Base-by-base conservation (phyloP, 2,113 vertebrate genomes). In the Pionites leucogaster region DNA sequence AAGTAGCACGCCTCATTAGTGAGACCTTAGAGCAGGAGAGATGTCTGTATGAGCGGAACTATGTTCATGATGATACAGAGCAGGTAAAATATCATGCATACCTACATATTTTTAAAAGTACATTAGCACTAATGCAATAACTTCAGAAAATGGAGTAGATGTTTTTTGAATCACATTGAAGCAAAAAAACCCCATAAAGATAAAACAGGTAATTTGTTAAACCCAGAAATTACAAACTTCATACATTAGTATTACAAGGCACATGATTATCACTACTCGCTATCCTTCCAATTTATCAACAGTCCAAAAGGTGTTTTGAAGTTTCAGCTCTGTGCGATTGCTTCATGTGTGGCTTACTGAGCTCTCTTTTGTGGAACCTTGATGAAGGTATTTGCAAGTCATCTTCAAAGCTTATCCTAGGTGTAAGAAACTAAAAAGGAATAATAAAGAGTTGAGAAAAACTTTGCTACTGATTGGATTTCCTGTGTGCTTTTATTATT, bases 1-100 rank as follows among this genome's bases (percentile, higher is more conserved):
- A 99, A 96, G 99, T 99, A 63, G 99, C 99, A 7, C 98, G 99
- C 28, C 98, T 99, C 80, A 99, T 99, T 88, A 99, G 98, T 20
- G 99, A 99, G 97, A 99, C 99, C 12, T 97, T 99, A 27, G 99
- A 99, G 95, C 99, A 99, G 90, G 99, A 99, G 95, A 98, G 98
- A 86, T 98, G 98, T 76, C 97, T 98, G 33, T 98, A 98, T 28
- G 99, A 99, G 59, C 99, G 99, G 84, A 97, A 97, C 6, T 99
- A 99, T 79, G 98, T 97, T 49, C 98, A 98, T 70, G 97, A 97
- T 86, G 97, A 98, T 47, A 97, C 97, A 85, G 98, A 97, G 67
- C 98, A 98, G 98, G 98, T 98, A 97, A 81, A 82, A 57, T 17
- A 19, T 57, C 3, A 6, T 37, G 41, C 10, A 3, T 52, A 22